phyloP scores from a whole-genome alignment of 2,888 invertebrate species.

The Erpobdella octoculata region DNA sequence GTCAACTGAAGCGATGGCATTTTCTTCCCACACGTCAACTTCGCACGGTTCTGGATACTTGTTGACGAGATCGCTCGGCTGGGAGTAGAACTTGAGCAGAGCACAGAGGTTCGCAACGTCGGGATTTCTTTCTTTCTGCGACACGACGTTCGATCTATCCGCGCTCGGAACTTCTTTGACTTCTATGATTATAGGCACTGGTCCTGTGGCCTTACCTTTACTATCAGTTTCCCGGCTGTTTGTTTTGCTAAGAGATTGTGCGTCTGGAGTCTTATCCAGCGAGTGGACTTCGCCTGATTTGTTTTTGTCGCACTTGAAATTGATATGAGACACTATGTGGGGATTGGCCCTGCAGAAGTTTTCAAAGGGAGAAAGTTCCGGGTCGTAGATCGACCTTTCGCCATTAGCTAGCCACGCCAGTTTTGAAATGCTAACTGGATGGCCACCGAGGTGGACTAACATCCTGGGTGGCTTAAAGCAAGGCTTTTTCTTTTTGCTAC shows the following conservation, averaged over 20 bases:
- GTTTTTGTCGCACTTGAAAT: neutral
- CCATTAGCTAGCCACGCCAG: neutral
- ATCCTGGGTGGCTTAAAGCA: too few relatives aligned
- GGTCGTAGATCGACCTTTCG: slow-evolving; percentile 18
- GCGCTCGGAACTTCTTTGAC: neutral
- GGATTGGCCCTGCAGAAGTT: slow-evolving; percentile 6
- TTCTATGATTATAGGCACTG: neutral
- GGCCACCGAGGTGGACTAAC: too few relatives aligned
- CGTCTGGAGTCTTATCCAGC: neutral
- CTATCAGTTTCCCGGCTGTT: neutral
- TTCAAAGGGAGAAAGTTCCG: slow-evolving; percentile 8
- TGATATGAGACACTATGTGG: neutral
- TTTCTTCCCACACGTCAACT: neutral
- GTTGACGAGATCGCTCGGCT: neutral
- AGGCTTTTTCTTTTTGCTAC: too few relatives aligned
- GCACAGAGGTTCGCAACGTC: neutral
- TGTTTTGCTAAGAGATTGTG: neutral
- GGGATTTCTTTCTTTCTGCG: neutral
- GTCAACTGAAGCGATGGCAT: neutral
- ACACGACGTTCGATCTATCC: neutral
- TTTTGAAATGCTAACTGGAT: too few relatives aligned
- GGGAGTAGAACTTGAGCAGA: neutral
- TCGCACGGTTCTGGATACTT: neutral
- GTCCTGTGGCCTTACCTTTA: neutral
- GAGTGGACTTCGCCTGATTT: neutral